phyloP scores from a whole-genome alignment of 2,113 vertebrate species.

The Oryzias curvinotus region DNA sequence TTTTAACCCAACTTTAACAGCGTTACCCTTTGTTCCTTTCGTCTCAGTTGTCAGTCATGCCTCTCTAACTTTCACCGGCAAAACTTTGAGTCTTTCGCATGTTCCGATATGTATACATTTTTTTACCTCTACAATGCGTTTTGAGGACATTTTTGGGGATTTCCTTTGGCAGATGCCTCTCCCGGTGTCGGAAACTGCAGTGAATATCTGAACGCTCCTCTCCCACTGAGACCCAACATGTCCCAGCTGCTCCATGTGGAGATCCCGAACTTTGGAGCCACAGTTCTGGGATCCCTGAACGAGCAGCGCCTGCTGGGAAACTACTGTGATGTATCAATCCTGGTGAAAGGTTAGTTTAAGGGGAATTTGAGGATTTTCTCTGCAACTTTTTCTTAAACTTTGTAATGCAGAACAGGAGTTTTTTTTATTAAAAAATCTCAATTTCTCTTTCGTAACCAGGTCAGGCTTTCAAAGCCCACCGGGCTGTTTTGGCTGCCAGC shows the following conservation, averaged over 20 bases:
- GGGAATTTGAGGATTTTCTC: background rate
- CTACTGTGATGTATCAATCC: constrained; percentile 97
- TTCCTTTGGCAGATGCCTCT: constrained; percentile 81
- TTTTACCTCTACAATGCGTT: constrained; percentile 11
- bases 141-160: constrained; percentile 23
- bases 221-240: constrained; percentile 79
- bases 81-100: constrained; percentile 40
- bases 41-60: constrained; percentile 35
- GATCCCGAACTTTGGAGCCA: constrained; percentile 98
- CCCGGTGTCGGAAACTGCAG: constrained; percentile 66
- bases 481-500: constrained; percentile 94
- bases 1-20: constrained; percentile 50
- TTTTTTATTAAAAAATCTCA: constrained; percentile 5
- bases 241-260: constrained; percentile 98
- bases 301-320: constrained; percentile 96
- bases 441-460: constrained; percentile 56
- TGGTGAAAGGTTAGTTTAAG: constrained; percentile 84
- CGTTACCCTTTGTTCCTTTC: constrained; percentile 31
- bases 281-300: constrained; percentile 93
- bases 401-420: background rate
- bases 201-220: constrained; percentile 76
- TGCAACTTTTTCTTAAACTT: background rate
- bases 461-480: constrained; percentile 96
- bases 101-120: constrained; percentile 33
- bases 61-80: constrained; percentile 36